Evolutionary conservation across 2,113 vertebrate species (phyloP).

Genomic region (Nycticryphes semicollaris): DNA sequence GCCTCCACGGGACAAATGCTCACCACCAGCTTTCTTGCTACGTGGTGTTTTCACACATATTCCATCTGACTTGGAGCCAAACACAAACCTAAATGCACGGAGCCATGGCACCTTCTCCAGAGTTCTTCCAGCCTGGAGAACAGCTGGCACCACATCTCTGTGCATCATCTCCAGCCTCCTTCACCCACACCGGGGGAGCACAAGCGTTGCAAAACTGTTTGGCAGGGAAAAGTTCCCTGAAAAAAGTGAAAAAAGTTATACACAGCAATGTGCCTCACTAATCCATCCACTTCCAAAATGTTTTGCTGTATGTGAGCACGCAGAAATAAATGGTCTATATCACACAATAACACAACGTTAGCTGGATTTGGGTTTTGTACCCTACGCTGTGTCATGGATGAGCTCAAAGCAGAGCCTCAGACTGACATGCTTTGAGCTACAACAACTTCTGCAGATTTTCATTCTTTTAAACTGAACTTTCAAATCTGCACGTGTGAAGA

Average conservation of each 20-base stretch:
- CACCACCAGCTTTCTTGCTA: neutral
- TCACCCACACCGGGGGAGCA: neutral
- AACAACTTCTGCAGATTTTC: neutral
- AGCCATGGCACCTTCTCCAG: neutral
- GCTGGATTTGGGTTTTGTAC: neutral
- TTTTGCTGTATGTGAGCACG: neutral
- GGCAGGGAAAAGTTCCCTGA: neutral
- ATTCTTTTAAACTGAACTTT: neutral
- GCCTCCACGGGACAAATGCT: accelerated
- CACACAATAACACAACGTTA: neutral
- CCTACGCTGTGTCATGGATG: accelerated
- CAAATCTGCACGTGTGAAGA: neutral
- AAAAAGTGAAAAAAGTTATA: neutral
- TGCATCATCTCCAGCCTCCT: neutral
- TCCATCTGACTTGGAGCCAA: neutral
- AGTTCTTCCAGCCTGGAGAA: neutral
- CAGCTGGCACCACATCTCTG: neutral
- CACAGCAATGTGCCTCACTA: neutral
- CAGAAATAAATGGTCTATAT: neutral
- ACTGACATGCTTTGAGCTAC: neutral
- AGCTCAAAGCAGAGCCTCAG: neutral
- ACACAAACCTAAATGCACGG: neutral
- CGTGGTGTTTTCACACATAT: neutral
- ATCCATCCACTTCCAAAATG: neutral
- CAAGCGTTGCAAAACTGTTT: neutral